These are phyloP conservation scores for Globodera rostochiensis DNA, from an alignment of 1,140 invertebrate genomes.

Conservation along the genomic window DNA sequence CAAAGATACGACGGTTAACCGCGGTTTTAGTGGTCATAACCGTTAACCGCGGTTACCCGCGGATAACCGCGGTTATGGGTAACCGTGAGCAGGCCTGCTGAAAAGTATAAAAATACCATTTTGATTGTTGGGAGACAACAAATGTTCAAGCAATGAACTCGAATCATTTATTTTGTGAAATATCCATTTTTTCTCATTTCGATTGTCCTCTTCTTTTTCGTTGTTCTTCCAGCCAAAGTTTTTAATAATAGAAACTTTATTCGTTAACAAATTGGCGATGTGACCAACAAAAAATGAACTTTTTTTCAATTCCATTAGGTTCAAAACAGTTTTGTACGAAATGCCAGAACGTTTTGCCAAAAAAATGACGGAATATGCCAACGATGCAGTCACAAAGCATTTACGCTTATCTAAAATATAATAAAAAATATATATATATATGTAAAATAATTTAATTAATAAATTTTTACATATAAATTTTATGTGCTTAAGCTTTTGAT, in stretches of 20 bases:
- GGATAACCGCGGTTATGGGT: too few relatives aligned
- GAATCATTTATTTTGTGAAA: background rate
- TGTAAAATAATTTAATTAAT: background rate
- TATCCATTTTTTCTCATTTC: background rate
- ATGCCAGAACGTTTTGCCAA: background rate
- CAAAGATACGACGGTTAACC: too few relatives aligned
- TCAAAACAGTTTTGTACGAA: background rate
- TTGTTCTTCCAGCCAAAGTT: background rate
- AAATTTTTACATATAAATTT: background rate
- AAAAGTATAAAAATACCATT: background rate
- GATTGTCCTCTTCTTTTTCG: background rate
- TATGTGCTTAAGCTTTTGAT: background rate
- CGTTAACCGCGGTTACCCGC: too few relatives aligned
- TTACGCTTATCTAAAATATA: background rate
- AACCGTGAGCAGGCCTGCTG: too few relatives aligned
- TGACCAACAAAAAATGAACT: background rate
- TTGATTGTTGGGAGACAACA: background rate
- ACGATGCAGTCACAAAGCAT: background rate
- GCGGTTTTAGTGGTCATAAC: too few relatives aligned
- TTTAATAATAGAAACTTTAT: background rate
- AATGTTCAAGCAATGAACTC: background rate
- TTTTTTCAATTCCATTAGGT: background rate
- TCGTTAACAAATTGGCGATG: background rate
- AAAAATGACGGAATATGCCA: background rate
- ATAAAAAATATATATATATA: background rate